Base-by-base conservation (phyloP, 2,888 invertebrate genomes). In the Lasioglossum calceatum region DNA sequence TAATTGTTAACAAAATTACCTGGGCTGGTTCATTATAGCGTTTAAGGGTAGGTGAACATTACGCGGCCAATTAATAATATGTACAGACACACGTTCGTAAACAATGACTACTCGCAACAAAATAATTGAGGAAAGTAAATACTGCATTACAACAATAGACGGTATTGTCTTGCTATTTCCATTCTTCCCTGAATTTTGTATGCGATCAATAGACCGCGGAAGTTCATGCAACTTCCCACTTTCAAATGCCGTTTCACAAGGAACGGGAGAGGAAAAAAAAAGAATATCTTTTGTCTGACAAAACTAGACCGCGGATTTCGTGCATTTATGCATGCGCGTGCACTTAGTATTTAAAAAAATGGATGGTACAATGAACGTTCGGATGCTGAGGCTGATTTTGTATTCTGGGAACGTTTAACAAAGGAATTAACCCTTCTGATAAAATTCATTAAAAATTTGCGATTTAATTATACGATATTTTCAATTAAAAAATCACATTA, bases 131-230 rank as follows among this genome's bases (percentile, higher is more conserved):
- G 2, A 32, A 32, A 32, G 32, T 64, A 32, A 64, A 64, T 64
- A 64, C n/a, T 8, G n/a, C 32, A 64, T 64, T 64, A 64, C 2
- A 64, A 64, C 32, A 64, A 64, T 64, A 32, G 64, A 64, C 64
- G 16, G 16, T 32, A 32, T 47, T 67, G 44, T 64, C 64, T 70
- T 70, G 39, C 23, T 36, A 39, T 39, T 36, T 39, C 32, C 36
- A 32, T 39, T 70, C 39, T 39, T 39, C 16, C 39, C 70, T 64
- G 64, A 70, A 70, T 70, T 70, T 70, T 70, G 23, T 36, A 70
- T 39, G 39, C 39, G 70, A 70, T 70, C 32, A 39, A 39, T 70
- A 70, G 70, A 19, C 70, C 32, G 39, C 70, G 70, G 39, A 70
- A 39, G 70, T 70, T 70, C 39, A 39, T 39, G 70, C 39, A 70